Conservation (phyloP, 2,888 invertebrate species). For the Gari tellinella region DNA sequence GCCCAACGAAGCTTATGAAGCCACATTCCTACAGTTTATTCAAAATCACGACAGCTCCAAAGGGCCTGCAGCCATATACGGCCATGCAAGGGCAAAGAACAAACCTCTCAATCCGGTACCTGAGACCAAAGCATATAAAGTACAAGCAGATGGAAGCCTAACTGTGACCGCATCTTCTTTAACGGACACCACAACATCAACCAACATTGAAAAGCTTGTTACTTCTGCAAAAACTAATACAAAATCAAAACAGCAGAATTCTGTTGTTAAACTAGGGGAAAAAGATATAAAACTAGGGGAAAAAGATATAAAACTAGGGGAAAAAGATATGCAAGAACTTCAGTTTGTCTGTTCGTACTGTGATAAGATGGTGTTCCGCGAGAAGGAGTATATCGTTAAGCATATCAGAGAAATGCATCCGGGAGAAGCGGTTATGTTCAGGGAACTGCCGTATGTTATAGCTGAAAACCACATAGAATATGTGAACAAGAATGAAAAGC, state of each 20-base stretch:
- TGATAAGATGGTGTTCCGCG: constrained; percentile 55
- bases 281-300: constrained; percentile 9
- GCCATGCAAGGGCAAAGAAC: background rate
- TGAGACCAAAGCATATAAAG: constrained; percentile 22
- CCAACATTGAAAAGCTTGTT: constrained; percentile 3
- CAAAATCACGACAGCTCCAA: constrained; percentile 19
- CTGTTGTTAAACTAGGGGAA: background rate
- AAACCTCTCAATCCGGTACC: constrained; percentile 7
- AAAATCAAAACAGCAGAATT: background rate
- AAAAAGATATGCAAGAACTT: constrained; percentile 7
- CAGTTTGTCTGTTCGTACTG: constrained; percentile 73
- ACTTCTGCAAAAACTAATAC: constrained; percentile 1
- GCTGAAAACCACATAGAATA: constrained; percentile 1
- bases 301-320: no score
- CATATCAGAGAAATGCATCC: constrained; percentile 70
- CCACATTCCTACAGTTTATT: constrained; percentile 53
- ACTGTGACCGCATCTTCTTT: constrained; percentile 23
- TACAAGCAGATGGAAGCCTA: constrained; percentile 21
- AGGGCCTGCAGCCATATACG: no score
- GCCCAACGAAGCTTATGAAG: constrained; percentile 53
- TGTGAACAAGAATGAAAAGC: constrained; percentile 13
- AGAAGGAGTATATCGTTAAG: constrained; percentile 61
- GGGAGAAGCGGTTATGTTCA: constrained; percentile 66
- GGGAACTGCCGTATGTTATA: constrained; percentile 30
- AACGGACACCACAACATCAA: constrained; percentile 7